Evolutionary conservation across 2,113 vertebrate genomes (phyloP).

Genomic region (Elaphurus davidianus): DNA sequence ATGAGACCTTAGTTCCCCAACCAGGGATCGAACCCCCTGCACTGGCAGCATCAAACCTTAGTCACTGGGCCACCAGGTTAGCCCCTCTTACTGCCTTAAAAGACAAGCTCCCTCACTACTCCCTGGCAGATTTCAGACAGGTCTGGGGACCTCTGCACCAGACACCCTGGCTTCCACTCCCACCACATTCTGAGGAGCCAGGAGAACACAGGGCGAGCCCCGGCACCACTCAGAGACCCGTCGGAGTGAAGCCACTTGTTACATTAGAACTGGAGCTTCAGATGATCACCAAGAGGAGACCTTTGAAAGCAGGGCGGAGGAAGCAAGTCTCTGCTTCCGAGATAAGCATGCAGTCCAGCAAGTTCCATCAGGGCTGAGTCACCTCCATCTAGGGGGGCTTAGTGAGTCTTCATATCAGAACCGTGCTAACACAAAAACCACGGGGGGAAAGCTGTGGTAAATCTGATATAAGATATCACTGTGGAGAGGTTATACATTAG

Average conservation of each 20-base stretch:
- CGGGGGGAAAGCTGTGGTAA: background rate
- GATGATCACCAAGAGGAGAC: background rate
- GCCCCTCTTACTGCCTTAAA: background rate
- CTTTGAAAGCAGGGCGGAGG: background rate
- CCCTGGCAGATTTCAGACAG: background rate
- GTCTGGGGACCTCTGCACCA: background rate
- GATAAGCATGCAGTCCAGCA: background rate
- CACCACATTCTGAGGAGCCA: background rate
- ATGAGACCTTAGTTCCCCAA: background rate
- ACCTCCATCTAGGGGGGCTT: background rate
- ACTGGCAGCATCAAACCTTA: background rate
- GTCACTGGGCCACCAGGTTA: background rate
- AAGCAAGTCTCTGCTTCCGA: background rate
- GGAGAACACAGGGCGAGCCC: background rate
- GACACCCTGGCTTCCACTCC: too few species aligned
- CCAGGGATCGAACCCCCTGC: background rate
- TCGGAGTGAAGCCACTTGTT: background rate
- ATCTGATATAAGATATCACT: background rate
- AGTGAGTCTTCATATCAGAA: background rate
- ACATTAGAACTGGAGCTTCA: background rate
- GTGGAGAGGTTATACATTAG: background rate
- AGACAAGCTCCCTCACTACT: background rate
- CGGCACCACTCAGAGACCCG: background rate
- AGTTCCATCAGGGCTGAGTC: background rate
- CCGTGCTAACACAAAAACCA: background rate